phyloP scores from a whole-genome alignment of 2,888 invertebrate genomes.

The Abrostola triplasia region DNA sequence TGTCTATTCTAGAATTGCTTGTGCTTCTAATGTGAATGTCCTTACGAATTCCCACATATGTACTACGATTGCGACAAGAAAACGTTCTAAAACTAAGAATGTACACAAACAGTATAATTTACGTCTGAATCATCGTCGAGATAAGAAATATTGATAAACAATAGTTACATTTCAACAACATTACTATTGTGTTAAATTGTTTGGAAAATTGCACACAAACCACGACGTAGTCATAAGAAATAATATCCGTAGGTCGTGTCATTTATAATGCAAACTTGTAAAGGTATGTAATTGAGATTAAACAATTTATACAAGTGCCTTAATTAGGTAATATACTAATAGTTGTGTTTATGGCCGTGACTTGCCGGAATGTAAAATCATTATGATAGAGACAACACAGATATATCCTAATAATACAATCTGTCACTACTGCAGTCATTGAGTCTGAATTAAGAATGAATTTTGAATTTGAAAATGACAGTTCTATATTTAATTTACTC shows the following conservation, averaged over 20 bases:
- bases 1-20: constrained; percentile 60
- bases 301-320: no score
- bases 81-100: constrained; percentile 21
- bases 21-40: constrained; percentile 61
- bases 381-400: neutral
- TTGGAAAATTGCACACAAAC: constrained; percentile 8
- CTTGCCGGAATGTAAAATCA: neutral
- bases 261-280: constrained; percentile 1
- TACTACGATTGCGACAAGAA: constrained; percentile 23
- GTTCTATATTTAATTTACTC: neutral
- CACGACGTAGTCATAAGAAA: neutral
- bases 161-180: constrained; percentile 10
- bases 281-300: neutral
- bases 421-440: no score
- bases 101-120: constrained; percentile 28
- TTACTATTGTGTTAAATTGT: constrained; percentile 2
- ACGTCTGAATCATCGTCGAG: constrained; percentile 17
- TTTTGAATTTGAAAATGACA: neutral
- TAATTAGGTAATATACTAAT: neutral
- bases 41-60: constrained; percentile 35
- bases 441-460: neutral
- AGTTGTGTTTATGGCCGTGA: neutral
- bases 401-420: no score
- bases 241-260: constrained; percentile 11
- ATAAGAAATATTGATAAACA: constrained; percentile 26